Conservation (phyloP, 2,113 vertebrate genomes). For the Alligator mississippiensis region DNA sequence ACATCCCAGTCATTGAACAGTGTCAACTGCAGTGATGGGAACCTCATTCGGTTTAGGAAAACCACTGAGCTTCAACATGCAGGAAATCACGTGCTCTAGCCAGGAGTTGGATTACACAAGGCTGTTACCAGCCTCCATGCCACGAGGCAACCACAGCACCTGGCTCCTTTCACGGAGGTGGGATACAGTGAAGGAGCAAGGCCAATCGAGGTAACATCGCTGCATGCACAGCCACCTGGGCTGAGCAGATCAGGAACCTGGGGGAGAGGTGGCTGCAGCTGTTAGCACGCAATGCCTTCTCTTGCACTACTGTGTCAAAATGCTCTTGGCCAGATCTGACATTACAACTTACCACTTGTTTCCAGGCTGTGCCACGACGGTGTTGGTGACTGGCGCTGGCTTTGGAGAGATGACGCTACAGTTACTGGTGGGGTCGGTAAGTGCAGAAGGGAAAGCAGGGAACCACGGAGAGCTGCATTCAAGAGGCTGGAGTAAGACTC, state of each 20-base stretch:
- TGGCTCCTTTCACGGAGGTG: neutral
- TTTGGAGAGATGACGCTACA: conserved; percentile 94
- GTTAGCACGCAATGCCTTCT: no score
- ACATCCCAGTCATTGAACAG: no score
- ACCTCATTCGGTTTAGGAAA: no score
- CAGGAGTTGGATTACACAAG: neutral
- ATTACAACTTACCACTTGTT: neutral
- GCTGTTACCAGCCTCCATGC: neutral
- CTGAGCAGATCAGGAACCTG: no score
- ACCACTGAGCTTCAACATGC: no score
- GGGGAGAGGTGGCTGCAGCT: neutral
- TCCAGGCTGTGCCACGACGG: conserved; percentile 92
- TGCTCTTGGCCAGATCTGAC: neutral
- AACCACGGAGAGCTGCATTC: neutral
- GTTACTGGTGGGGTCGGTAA: conserved; percentile 91
- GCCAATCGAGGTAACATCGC: no score
- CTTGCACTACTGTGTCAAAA: no score
- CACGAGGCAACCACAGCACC: neutral
- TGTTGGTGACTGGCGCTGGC: conserved; percentile 93
- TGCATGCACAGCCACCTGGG: no score
- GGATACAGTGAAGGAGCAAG: no score
- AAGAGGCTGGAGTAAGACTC: accelerated
- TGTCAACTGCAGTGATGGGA: no score
- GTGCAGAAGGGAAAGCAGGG: conserved; percentile 14
- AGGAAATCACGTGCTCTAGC: neutral